A percentile compares a stretch with the other conserved stretches of the same genome.
Conservation (phyloP, 2,797 vertebrate genomes). For the Anomalospiza imberbis region DNA sequence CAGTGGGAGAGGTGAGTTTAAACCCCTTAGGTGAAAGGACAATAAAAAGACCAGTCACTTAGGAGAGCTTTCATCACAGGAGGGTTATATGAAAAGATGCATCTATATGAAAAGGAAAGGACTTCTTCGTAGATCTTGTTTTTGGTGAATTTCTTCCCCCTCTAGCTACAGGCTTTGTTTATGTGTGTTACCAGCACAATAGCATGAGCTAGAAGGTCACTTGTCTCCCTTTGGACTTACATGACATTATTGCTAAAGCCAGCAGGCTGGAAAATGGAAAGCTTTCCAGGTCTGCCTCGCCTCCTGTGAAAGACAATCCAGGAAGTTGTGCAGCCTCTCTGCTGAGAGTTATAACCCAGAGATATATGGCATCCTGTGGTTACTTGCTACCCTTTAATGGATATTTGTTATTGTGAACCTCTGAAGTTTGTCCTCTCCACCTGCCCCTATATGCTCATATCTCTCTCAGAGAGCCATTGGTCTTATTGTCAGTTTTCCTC, state of each 20-base stretch:
- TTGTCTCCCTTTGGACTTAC: conserved; percentile 46
- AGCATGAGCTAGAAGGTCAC: conserved; percentile 52
- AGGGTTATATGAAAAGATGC: neutral
- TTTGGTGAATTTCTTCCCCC: neutral
- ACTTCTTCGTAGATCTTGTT: neutral
- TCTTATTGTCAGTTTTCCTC: neutral
- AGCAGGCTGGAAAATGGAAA: conserved; percentile 53
- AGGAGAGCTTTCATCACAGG: neutral
- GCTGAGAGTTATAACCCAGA: neutral
- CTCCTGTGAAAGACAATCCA: conserved; percentile 5
- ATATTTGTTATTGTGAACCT: neutral
- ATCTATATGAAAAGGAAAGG: neutral
- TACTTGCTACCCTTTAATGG: neutral
- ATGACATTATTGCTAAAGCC: conserved; percentile 42
- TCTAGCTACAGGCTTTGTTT: conserved; percentile 48
- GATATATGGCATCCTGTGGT: neutral
- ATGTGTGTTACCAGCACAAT: conserved; percentile 37
- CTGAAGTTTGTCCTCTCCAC: neutral
- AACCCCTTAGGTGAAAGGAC: neutral
- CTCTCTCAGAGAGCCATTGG: neutral
- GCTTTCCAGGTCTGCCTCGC: neutral
- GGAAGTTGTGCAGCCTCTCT: neutral
- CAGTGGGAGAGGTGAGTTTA: neutral
- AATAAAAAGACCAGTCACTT: neutral
- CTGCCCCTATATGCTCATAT: accelerated